These are phyloP conservation scores for Stegostoma tigrinum DNA, from an alignment of 2,113 vertebrate species.

Conservation along the genomic window DNA sequence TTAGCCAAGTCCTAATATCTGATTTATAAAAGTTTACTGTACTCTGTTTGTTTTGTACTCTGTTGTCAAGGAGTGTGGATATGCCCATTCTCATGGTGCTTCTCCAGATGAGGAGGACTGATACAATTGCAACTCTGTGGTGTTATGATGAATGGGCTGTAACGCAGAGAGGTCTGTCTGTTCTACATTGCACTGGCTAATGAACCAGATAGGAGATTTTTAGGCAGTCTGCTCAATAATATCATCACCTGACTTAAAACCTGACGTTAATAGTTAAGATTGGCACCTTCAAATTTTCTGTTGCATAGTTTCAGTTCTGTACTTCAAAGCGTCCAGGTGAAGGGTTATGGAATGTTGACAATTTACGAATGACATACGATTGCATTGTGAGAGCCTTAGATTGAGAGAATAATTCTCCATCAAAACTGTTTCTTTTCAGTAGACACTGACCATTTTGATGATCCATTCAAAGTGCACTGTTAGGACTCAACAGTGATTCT, in stretches of 20 bases:
- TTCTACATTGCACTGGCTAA: neutral
- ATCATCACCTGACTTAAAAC: neutral
- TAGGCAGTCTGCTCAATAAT: too few relatives aligned
- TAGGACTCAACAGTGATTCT: neutral
- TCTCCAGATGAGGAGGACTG: neutral
- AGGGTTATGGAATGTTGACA: neutral
- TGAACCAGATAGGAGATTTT: neutral
- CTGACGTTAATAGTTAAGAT: neutral
- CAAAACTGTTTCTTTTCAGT: neutral
- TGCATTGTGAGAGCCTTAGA: neutral
- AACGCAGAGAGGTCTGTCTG: neutral
- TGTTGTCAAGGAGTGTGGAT: neutral
- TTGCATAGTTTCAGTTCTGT: neutral
- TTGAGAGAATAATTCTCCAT: neutral
- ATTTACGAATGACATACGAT: neutral
- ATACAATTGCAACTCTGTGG: neutral
- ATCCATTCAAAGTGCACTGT: neutral
- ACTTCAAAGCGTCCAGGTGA: neutral
- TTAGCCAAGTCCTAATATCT: neutral
- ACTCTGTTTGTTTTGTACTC: neutral
- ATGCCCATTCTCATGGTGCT: neutral
- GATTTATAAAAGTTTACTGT: neutral
- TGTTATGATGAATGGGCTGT: neutral
- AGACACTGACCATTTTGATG: neutral
- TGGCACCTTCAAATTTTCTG: neutral